These are phyloP conservation scores for Ectemnius lituratus DNA, from an alignment of 2,888 invertebrate genomes.

Conservation along the genomic window DNA sequence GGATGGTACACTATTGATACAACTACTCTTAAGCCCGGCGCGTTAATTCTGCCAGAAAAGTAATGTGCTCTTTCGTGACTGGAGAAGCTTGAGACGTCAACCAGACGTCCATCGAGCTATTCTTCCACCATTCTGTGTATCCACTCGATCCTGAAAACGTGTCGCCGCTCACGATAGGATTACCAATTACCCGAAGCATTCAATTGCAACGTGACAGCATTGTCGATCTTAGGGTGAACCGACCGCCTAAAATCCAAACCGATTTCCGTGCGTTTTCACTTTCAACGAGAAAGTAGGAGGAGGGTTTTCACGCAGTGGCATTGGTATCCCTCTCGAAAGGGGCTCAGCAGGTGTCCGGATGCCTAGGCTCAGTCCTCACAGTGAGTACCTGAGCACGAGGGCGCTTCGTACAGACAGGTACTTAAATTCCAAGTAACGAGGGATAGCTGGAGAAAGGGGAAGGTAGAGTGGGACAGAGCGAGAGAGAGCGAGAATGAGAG, in stretches of 20 bases:
- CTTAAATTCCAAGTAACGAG: slow-evolving; percentile 58
- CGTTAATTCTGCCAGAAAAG: background rate
- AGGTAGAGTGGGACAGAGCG: background rate
- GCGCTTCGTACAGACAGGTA: slow-evolving; percentile 48
- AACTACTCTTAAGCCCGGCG: no score
- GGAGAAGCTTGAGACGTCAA: background rate
- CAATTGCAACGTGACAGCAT: slow-evolving; percentile 9
- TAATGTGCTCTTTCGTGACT: background rate
- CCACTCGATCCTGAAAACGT: slow-evolving; percentile 49
- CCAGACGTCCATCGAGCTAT: background rate
- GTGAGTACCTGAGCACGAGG: slow-evolving; percentile 25
- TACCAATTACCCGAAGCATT: slow-evolving; percentile 54
- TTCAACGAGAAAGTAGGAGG: background rate
- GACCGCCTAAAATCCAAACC: background rate
- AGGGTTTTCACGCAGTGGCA: slow-evolving; percentile 5
- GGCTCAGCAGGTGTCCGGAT: slow-evolving; percentile 12
- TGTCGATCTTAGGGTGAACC: background rate
- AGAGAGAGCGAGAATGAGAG: background rate
- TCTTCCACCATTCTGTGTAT: background rate
- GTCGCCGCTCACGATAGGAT: slow-evolving; percentile 61
- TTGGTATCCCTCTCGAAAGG: background rate
- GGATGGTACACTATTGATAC: no score
- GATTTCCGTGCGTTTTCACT: background rate
- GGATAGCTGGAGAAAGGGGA: slow-evolving; percentile 10
- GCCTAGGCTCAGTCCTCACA: background rate